Conservation (phyloP, 2,797 vertebrate genomes). For the Australoheros facetus region DNA sequence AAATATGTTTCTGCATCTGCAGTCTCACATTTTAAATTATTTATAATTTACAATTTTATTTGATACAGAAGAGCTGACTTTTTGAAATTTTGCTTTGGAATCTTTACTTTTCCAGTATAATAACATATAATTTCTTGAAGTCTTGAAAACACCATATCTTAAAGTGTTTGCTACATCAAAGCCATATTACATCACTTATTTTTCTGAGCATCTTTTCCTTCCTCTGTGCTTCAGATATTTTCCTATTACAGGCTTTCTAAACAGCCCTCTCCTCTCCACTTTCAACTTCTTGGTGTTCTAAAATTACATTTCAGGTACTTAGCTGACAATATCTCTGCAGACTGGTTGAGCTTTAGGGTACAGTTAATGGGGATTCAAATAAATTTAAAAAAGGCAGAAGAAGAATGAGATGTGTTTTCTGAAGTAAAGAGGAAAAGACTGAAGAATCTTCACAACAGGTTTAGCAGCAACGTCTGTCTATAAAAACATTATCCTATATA, state of each 20-base stretch:
- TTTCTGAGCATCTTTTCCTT: not conserved
- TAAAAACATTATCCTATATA: not conserved
- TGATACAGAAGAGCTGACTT: not conserved
- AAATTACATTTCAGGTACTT: not conserved
- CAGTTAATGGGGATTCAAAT: not conserved
- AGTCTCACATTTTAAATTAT: not conserved
- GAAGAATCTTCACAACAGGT: not conserved
- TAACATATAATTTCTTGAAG: not conserved
- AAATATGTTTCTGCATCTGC: not conserved
- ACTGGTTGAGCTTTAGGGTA: not conserved
- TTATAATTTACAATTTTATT: not conserved
- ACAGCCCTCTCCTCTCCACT: not conserved
- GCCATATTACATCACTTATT: not conserved
- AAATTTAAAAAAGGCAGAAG: not conserved
- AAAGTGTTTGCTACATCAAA: not conserved
- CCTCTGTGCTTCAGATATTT: not conserved
- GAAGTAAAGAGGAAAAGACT: not conserved
- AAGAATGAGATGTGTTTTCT: not conserved
- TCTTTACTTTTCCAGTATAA: not conserved
- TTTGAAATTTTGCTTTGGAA: not conserved
- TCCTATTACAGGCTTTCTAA: not conserved
- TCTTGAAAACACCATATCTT: not conserved
- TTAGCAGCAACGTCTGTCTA: not conserved
- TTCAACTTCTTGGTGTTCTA: not conserved
- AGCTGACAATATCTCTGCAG: not conserved